These are phyloP conservation scores for Meta bourneti DNA, from an alignment of 2,888 invertebrate genomes.

Conservation along the genomic window DNA sequence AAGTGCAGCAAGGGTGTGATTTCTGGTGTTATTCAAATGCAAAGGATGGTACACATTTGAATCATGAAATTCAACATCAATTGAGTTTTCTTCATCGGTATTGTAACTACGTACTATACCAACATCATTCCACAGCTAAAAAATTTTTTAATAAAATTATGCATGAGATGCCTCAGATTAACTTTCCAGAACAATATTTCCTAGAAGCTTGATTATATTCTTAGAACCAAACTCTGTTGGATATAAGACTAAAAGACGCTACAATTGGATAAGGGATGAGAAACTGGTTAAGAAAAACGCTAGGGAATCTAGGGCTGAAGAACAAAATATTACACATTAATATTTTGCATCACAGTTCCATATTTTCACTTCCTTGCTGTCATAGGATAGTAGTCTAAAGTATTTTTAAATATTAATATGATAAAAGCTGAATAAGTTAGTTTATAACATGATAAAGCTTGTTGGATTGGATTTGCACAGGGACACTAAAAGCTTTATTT, in stretches of 20 bases:
- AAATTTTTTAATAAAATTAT: not conserved
- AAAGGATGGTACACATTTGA: constrained; percentile 92
- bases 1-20: constrained; percentile 93
- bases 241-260: not conserved
- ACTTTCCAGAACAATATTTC: not conserved
- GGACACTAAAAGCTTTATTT: too few relatives aligned
- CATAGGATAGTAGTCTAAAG: too few relatives aligned
- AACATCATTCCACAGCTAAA: constrained; percentile 92
- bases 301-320: too few relatives aligned
- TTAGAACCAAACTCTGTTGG: not conserved
- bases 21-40: constrained; percentile 91
- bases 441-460: too few relatives aligned
- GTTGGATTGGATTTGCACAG: too few relatives aligned
- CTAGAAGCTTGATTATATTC: not conserved
- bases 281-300: not conserved
- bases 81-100: constrained; percentile 86
- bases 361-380: too few relatives aligned
- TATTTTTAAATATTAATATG: too few relatives aligned
- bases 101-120: constrained; percentile 93
- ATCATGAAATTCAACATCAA: constrained; percentile 98
- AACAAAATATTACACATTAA: too few relatives aligned
- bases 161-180: not conserved
- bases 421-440: too few relatives aligned
- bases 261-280: not conserved
- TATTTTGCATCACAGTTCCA: too few relatives aligned